These are phyloP conservation scores for Noctua pronuba DNA, from an alignment of 2,888 invertebrate species.

Conservation along the genomic window DNA sequence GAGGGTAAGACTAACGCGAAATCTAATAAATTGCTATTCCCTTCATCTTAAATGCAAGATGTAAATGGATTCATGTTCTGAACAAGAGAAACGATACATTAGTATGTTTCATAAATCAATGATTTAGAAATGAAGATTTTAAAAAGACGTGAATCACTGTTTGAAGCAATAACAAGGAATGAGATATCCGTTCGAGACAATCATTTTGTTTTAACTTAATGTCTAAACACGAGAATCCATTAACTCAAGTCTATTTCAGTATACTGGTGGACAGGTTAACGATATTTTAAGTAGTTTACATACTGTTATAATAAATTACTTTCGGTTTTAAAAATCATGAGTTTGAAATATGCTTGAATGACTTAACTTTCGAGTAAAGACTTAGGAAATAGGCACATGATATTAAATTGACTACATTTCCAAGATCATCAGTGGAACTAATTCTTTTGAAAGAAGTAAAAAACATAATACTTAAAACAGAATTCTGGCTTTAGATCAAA, in stretches of 20 bases:
- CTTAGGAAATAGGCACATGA: neutral
- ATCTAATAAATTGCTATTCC: constrained; percentile 8
- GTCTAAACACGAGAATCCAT: constrained; percentile 30
- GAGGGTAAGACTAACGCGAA: neutral
- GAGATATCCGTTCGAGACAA: constrained; percentile 21
- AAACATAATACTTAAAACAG: neutral
- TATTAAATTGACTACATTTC: no score
- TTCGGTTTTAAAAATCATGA: neutral
- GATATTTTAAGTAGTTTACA: constrained; percentile 27
- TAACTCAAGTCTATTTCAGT: constrained; percentile 14
- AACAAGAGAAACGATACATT: constrained; percentile 32
- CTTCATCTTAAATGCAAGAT: constrained; percentile 20
- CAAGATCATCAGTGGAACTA: neutral
- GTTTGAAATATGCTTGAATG: neutral
- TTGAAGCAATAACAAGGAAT: constrained; percentile 13
- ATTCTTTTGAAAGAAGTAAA: neutral
- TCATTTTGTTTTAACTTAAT: constrained; percentile 4
- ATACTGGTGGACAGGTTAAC: constrained; percentile 7
- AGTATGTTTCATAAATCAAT: constrained; percentile 43
- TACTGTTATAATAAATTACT: neutral
- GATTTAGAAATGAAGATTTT: constrained; percentile 28
- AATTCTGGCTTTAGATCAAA: neutral
- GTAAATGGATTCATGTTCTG: constrained; percentile 29
- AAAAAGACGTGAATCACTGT: constrained; percentile 24
- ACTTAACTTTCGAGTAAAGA: neutral